A percentile compares a stretch with the other conserved stretches of the same genome.
phyloP scores from a whole-genome alignment of 2,888 invertebrate genomes.

The Cheilosia urbana region DNA sequence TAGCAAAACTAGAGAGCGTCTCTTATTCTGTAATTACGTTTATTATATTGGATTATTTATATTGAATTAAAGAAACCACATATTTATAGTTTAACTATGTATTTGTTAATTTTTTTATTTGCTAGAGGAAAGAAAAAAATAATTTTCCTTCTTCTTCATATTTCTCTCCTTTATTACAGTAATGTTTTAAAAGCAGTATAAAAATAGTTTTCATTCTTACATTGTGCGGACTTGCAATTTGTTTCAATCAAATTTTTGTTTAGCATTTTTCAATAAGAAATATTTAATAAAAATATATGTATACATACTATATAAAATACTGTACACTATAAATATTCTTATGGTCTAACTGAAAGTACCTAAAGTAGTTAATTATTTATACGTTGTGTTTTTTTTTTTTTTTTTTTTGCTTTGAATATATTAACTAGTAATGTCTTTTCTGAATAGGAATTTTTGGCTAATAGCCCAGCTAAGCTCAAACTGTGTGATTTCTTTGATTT shows the following conservation, averaged over 20 bases:
- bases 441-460: slow-evolving; percentile 78
- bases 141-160: neutral
- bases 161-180: slow-evolving; percentile 46
- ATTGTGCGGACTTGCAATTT: slow-evolving; percentile 70
- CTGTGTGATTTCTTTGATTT: slow-evolving; percentile 67
- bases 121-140: slow-evolving; percentile 28
- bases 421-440: slow-evolving; percentile 77
- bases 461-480: slow-evolving; percentile 77
- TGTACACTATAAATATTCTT: slow-evolving; percentile 77
- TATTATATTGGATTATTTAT: slow-evolving; percentile 45
- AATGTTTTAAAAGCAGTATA: slow-evolving; percentile 65
- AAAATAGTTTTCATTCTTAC: slow-evolving; percentile 60
- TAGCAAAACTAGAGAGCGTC: slow-evolving; percentile 75
- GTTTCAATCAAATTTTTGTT: slow-evolving; percentile 10
- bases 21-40: slow-evolving; percentile 68
- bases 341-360: slow-evolving; percentile 53
- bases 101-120: slow-evolving; percentile 38
- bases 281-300: slow-evolving; percentile 70
- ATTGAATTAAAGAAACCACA: slow-evolving; percentile 46
- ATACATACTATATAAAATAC: slow-evolving; percentile 76
- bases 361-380: slow-evolving; percentile 55
- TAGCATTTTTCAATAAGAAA: slow-evolving; percentile 42
- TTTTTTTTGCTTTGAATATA: slow-evolving; percentile 64
- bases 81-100: slow-evolving; percentile 43
- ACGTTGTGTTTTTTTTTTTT: slow-evolving; percentile 16